Evolutionary conservation across 2,888 invertebrate genomes (phyloP), one percentile per base, ranked within the genome.

Genomic region (Uloborus plumipes): DNA sequence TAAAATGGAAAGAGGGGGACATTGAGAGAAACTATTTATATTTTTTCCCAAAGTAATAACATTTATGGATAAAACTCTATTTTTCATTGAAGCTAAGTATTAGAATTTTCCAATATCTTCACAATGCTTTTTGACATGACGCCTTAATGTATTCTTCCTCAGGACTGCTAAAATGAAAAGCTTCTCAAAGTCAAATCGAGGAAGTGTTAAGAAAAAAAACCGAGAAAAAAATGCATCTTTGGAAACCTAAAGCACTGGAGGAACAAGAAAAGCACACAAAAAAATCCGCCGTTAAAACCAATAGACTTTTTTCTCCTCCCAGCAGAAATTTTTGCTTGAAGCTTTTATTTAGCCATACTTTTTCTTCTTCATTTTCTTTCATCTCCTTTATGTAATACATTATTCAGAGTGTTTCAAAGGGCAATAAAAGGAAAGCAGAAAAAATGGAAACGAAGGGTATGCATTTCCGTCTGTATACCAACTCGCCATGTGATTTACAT

Each of bases 401-500:
- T 73, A 80, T 80, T 80, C 80, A 80, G 47, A 62, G 22, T 49
- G 50, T 62, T 50, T 69, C 58, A 80, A 80, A 80, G 58, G 64
- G 69, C 79, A 67, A 73, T 73, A 72, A 73, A 73, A 47, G 61
- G 39, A 9, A 14, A 62, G 53, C 13, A 47, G 26, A 61, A 61
- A 76, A 75, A 49, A 59, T 59, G n/a, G 59, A 14, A 55, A 20
- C 18, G 39, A 67, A 67, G 59, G 22, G 59, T 7, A 49, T 49
- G 67, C 51, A 39, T 64, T 67, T 49, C 55, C 18, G 55, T 55
- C 39, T 39, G 39, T 39, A 61, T 66, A 55, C 55, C 47, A 77
- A 70, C 77, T 70, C 64, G n/a, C 49, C 53, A 50, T 55, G 55
- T 78, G 78, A 78, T 78, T 78, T 78, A 71, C 78, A 78, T 78